A percentile compares a stretch with the other conserved stretches of the same genome.
Conservation (phyloP, 2,797 vertebrate species). For the Sebastes taczanowskii region DNA sequence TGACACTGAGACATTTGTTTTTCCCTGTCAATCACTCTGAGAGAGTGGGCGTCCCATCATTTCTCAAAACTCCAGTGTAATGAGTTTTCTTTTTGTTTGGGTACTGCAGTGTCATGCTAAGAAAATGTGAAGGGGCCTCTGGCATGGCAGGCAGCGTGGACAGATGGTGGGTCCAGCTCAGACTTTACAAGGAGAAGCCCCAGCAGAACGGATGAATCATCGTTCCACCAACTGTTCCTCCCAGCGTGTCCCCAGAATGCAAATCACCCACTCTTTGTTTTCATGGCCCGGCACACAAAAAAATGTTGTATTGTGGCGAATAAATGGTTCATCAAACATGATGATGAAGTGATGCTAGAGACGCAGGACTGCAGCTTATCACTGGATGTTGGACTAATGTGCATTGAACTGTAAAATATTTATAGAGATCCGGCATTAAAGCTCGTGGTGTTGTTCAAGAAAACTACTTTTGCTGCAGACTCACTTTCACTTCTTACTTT, state of each 20-base stretch:
- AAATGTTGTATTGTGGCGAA: background rate
- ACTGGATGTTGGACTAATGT: background rate
- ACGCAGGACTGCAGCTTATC: background rate
- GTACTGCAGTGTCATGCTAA: constrained; percentile 51
- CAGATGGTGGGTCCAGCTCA: constrained; percentile 73
- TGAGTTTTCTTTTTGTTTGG: constrained; percentile 3
- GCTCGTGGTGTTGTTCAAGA: background rate
- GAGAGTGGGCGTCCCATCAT: background rate
- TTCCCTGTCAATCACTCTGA: constrained; percentile 20
- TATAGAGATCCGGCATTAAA: constrained; percentile 11
- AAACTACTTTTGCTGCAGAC: constrained; percentile 20
- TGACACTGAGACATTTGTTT: constrained; percentile 11
- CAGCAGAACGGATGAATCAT: constrained; percentile 73
- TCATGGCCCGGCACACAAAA: background rate
- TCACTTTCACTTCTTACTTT: background rate
- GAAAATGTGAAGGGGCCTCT: constrained; percentile 60
- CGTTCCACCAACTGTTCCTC: constrained; percentile 71
- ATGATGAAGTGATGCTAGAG: background rate
- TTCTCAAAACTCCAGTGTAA: background rate
- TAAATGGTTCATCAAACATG: background rate
- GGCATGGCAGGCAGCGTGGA: constrained; percentile 56
- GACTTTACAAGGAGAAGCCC: constrained; percentile 61
- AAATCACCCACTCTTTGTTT: constrained; percentile 43
- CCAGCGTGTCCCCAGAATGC: constrained; percentile 29
- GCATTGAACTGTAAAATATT: constrained; percentile 22